These are phyloP conservation scores for Ascidia mentula DNA, from an alignment of 23 tunicate species.

Conservation along the genomic window DNA sequence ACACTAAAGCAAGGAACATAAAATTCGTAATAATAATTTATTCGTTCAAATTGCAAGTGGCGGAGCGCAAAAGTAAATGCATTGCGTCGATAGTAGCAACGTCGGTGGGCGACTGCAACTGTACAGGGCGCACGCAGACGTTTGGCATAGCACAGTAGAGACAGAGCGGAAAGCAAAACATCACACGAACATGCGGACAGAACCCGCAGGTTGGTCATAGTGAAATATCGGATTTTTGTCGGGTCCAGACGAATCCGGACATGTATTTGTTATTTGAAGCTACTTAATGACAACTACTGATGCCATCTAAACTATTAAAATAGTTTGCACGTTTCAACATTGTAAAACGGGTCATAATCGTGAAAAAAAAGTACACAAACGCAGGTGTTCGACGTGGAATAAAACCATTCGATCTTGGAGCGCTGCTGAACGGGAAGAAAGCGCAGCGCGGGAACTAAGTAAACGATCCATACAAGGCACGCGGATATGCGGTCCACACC, in stretches of 20 bases:
- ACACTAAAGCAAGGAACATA: not conserved
- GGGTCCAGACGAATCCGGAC: too few relatives aligned
- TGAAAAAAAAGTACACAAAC: not conserved
- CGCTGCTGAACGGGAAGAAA: not conserved
- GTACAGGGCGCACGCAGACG: not conserved
- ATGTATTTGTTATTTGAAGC: too few relatives aligned
- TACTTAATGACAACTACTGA: too few relatives aligned
- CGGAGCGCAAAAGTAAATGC: not conserved
- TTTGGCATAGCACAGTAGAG: not conserved
- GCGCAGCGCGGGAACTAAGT: not conserved
- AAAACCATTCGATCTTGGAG: not conserved
- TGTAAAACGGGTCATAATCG: conserved; percentile 3
- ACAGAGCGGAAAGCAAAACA: too few relatives aligned
- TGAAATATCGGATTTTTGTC: too few relatives aligned
- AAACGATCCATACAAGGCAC: not conserved
- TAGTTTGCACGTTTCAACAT: not conserved
- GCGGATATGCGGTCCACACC: not conserved
- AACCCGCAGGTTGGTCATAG: not conserved
- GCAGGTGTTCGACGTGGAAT: not conserved
- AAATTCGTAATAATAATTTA: not conserved
- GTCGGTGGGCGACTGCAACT: not conserved
- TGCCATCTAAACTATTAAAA: too few relatives aligned
- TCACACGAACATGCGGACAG: not conserved
- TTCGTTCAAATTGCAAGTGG: conserved; percentile 12
- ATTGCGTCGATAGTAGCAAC: not conserved